These are phyloP conservation scores for Clarias pachynema DNA, from an alignment of 2,797 vertebrate species.

Conservation along the genomic window DNA sequence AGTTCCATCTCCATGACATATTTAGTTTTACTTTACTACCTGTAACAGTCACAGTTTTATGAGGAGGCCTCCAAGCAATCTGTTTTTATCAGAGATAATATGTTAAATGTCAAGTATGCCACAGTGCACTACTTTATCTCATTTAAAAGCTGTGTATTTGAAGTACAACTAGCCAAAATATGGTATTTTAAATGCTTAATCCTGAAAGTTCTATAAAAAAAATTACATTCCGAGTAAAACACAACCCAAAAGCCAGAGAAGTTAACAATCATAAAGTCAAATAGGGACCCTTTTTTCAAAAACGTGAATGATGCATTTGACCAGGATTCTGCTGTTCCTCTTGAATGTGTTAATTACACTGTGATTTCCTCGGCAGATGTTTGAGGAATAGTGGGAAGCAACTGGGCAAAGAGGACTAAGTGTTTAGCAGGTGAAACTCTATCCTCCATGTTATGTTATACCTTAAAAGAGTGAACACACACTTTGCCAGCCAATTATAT, in stretches of 20 bases:
- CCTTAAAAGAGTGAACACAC: conserved; percentile 25
- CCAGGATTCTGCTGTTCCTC: conserved; percentile 34
- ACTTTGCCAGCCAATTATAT: conserved; percentile 16
- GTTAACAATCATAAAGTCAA: neutral
- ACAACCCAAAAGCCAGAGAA: neutral
- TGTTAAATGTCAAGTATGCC: neutral
- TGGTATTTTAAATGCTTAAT: neutral
- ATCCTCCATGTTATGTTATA: conserved; percentile 49
- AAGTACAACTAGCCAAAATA: neutral
- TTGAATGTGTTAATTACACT: conserved; percentile 51
- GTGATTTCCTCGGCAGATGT: conserved; percentile 48
- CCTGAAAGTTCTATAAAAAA: neutral
- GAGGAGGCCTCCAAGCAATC: neutral
- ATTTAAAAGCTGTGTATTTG: neutral
- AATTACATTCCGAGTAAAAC: neutral
- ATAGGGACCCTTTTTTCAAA: neutral
- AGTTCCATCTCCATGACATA: neutral
- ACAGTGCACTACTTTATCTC: neutral
- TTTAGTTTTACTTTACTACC: neutral
- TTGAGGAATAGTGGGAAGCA: conserved; percentile 39
- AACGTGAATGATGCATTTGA: conserved; percentile 51
- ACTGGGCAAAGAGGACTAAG: conserved; percentile 36
- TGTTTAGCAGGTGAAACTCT: conserved; percentile 56
- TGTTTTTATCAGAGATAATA: conserved; percentile 3
- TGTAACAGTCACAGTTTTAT: neutral